Percentiles rank a stretch among this genome's conserved stretches.
Evolutionary conservation across 1,140 invertebrate species (phyloP).

Genomic region (Zophobas morio): DNA sequence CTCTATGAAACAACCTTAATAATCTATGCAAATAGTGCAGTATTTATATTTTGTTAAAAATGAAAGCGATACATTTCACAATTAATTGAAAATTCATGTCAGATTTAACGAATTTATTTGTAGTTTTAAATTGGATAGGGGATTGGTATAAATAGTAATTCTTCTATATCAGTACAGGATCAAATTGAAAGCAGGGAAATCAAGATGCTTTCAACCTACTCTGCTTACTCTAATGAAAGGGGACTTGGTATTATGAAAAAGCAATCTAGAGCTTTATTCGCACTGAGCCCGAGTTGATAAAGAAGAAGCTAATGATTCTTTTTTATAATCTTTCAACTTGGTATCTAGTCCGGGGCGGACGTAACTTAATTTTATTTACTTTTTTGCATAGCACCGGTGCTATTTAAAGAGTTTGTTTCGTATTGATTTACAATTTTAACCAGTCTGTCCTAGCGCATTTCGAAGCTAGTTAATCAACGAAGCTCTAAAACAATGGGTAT

Average conservation of each 20-base stretch:
- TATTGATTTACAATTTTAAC: no score
- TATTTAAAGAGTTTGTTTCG: no score
- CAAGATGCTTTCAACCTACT: constrained; percentile 27
- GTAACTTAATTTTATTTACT: no score
- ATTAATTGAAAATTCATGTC: constrained; percentile 18
- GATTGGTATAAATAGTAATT: constrained; percentile 7
- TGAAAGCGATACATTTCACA: neutral
- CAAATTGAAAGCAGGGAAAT: constrained; percentile 12
- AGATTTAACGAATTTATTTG: neutral
- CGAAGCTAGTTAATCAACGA: no score
- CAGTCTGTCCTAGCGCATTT: no score
- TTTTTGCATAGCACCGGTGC: no score
- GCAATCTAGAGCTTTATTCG: constrained; percentile 27
- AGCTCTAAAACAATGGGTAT: no score
- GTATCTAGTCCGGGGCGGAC: neutral
- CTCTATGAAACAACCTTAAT: no score
- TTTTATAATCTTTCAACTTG: constrained; percentile 18
- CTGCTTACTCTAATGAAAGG: constrained; percentile 20
- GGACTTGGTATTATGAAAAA: constrained; percentile 28
- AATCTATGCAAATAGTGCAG: no score
- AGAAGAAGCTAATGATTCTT: constrained; percentile 30
- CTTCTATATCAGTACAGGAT: neutral
- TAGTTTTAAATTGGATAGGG: constrained; percentile 1
- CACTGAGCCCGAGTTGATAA: constrained; percentile 24
- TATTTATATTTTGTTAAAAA: no score